Conservation (phyloP, 2,888 invertebrate genomes). For the Mesorhabditis belari region DNA sequence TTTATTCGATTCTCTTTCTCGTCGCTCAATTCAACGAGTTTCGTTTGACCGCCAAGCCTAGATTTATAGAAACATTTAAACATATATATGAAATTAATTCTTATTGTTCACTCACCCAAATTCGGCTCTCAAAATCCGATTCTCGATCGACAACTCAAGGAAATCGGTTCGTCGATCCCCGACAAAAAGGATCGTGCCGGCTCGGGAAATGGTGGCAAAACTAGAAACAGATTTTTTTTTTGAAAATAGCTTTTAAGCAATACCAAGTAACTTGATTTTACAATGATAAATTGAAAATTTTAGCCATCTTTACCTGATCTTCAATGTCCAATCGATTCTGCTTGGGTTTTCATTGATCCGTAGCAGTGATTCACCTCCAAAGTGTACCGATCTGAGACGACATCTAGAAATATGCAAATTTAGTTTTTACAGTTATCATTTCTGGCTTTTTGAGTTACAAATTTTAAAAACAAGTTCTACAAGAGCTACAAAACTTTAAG, state of each 20-base stretch:
- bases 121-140: constrained; percentile 27
- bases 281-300: no score
- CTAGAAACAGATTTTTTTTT: no score
- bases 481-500: no score
- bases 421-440: no score
- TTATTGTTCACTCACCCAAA: no score
- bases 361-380: constrained; percentile 35
- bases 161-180: constrained; percentile 34
- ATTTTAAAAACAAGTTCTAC: no score
- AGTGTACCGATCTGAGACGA: constrained; percentile 38
- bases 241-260: constrained; percentile 3
- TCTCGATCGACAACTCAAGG: constrained; percentile 40
- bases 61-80: no score
- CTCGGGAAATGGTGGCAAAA: constrained; percentile 39
- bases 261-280: not conserved
- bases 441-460: no score
- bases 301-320: constrained; percentile 20
- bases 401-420: constrained; percentile 25
- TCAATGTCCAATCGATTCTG: constrained; percentile 29
- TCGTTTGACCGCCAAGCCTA: constrained; percentile 29
- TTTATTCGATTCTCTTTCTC: constrained; percentile 41
- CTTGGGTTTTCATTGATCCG: constrained; percentile 24
- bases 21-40: constrained; percentile 32
- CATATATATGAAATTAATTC: no score
- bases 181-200: constrained; percentile 40